phyloP scores from a whole-genome alignment of 2,113 vertebrate genomes.

The Ibidorhyncha struthersii region DNA sequence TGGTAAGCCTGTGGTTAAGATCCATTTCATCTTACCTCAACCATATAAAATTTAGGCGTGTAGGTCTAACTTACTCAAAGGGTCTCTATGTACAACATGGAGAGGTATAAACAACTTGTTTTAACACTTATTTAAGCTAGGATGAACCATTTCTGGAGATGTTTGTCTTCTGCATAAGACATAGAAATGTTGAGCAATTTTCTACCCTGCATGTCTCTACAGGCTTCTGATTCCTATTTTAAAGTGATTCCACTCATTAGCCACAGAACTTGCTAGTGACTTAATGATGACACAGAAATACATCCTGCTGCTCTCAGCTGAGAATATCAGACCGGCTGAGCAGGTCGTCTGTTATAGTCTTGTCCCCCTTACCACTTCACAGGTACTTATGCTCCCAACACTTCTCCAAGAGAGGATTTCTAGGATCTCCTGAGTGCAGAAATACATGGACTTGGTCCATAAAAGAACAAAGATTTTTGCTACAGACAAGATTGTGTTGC shows the following conservation, averaged over 20 bases:
- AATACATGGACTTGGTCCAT: background rate
- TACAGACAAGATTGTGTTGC: background rate
- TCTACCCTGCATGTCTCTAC: background rate
- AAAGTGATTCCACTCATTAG: background rate
- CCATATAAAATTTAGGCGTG: background rate
- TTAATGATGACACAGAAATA: background rate
- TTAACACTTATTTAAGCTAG: background rate
- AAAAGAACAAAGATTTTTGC: background rate
- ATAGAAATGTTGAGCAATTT: background rate
- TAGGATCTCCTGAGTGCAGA: background rate
- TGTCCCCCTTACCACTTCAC: background rate
- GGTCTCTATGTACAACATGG: background rate
- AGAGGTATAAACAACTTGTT: background rate
- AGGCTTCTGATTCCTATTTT: background rate
- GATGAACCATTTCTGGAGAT: background rate
- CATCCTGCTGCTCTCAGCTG: background rate
- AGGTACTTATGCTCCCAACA: rapidly evolving
- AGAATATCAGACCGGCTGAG: background rate
- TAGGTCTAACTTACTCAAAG: background rate
- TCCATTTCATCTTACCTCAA: background rate
- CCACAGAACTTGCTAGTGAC: background rate
- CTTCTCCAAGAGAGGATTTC: background rate
- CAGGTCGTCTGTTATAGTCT: rapidly evolving
- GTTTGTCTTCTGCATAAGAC: background rate
- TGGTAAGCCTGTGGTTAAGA: background rate